Evolutionary conservation across 2,113 vertebrate genomes (phyloP).

Genomic region (Numenius arquata): DNA sequence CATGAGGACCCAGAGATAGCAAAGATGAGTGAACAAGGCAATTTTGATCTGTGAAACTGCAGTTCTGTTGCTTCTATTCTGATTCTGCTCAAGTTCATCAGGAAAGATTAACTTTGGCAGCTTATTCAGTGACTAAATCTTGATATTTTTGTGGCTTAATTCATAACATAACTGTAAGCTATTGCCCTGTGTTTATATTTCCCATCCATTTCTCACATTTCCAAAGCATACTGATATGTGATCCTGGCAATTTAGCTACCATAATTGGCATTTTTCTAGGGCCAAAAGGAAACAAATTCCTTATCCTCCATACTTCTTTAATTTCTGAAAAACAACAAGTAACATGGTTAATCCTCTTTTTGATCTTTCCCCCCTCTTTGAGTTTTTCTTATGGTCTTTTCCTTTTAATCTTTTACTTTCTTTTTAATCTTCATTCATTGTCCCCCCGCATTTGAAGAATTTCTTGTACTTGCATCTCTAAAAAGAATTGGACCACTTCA

Average conservation of each 20-base stretch:
- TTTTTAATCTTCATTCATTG: conserved; percentile 82
- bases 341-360: conserved; percentile 84
- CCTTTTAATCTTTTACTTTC: conserved; percentile 84
- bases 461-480: conserved; percentile 69
- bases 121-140: conserved; percentile 81
- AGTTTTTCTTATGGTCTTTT: conserved; percentile 77
- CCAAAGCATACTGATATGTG: conserved; percentile 83
- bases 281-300: conserved; percentile 83
- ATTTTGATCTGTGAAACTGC: conserved; percentile 1
- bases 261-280: conserved; percentile 85
- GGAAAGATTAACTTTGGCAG: conserved; percentile 81
- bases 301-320: conserved; percentile 84
- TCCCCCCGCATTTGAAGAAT: conserved; percentile 70
- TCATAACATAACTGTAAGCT: conserved; percentile 85
- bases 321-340: conserved; percentile 83
- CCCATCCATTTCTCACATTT: conserved; percentile 86
- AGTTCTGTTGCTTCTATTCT: conserved; percentile 69
- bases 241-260: conserved; percentile 81
- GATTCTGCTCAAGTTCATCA: conserved; percentile 82
- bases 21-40: neutral
- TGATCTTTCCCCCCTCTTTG: conserved; percentile 75
- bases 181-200: conserved; percentile 80
- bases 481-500: conserved; percentile 69
- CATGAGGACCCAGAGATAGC: neutral
- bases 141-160: conserved; percentile 83